phyloP scores from a whole-genome alignment of 2,888 invertebrate genomes.

The Auanema freiburgensis region DNA sequence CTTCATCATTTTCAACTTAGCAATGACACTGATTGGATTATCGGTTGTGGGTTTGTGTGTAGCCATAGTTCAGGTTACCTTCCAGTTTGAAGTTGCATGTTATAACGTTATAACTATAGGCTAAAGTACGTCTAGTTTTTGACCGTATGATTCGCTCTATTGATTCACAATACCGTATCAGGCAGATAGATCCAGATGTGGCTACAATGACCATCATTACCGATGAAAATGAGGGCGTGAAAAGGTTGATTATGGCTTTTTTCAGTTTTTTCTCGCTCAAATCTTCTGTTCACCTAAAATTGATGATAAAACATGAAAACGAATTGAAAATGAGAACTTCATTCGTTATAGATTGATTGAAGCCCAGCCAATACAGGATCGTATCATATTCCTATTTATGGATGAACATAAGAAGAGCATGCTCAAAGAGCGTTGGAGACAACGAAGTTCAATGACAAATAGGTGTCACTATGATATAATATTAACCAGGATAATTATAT shows the following conservation, averaged over 20 bases:
- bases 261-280: conserved; percentile 1
- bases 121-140: conserved; percentile 48
- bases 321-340: not conserved
- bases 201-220: conserved; percentile 50
- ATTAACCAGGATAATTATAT: not conserved
- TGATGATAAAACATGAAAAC: not conserved
- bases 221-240: conserved; percentile 51
- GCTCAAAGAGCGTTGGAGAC: conserved; percentile 46
- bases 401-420: conserved; percentile 49
- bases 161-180: conserved; percentile 47
- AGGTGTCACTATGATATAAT: conserved; percentile 22
- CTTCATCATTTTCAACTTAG: conserved; percentile 51
- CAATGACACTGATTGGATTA: conserved; percentile 45
- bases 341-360: conserved; percentile 33
- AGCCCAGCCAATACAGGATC: conserved; percentile 43
- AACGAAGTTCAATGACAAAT: conserved; percentile 46
- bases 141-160: conserved; percentile 48
- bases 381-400: conserved; percentile 46
- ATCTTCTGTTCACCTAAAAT: not conserved
- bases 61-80: conserved; percentile 44
- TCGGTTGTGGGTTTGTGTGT: conserved; percentile 50
- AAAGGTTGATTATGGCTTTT: conserved; percentile 18
- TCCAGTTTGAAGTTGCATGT: not conserved
- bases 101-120: conserved; percentile 18
- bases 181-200: conserved; percentile 49